Evolutionary conservation across 1,140 invertebrate species (phyloP).

Genomic region (Eubasilissa regina): DNA sequence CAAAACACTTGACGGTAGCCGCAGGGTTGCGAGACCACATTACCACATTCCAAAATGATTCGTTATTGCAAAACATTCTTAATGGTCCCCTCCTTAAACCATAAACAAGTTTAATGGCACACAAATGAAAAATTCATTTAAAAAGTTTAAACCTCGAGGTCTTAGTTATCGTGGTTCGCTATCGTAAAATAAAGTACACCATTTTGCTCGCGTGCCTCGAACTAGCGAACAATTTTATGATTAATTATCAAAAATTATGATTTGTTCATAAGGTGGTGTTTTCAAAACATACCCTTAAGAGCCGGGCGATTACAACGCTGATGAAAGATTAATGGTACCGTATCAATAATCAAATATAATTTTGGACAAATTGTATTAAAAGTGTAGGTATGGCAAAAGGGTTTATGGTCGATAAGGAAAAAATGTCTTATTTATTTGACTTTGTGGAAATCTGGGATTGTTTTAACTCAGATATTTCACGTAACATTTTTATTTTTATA

Average conservation of each 20-base stretch:
- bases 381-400: too few relatives aligned
- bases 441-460: too few relatives aligned
- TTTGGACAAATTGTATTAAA: conserved; percentile 10
- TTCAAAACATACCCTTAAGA: conserved; percentile 1
- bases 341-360: conserved; percentile 38
- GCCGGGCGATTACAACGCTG: conserved; percentile 3
- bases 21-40: too few relatives aligned
- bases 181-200: conserved; percentile 5
- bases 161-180: conserved; percentile 30
- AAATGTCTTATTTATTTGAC: too few relatives aligned
- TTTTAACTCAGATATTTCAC: too few relatives aligned
- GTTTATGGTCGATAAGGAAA: too few relatives aligned
- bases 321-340: conserved; percentile 26
- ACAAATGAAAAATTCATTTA: conserved; percentile 17
- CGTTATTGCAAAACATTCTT: conserved; percentile 5
- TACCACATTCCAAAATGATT: background rate
- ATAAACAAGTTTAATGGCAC: conserved; percentile 16
- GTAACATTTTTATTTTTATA: too few relatives aligned
- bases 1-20: too few relatives aligned
- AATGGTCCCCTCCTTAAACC: conserved; percentile 8
- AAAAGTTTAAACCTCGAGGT: conserved; percentile 13
- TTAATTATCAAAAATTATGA: conserved; percentile 54
- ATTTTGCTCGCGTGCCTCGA: conserved; percentile 30
- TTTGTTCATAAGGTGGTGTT: conserved; percentile 43
- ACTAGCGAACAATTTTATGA: conserved; percentile 51